Evolutionary conservation across 1,140 invertebrate genomes (phyloP), one percentile per base, ranked within the genome.

Genomic region (Cydia splendana): DNA sequence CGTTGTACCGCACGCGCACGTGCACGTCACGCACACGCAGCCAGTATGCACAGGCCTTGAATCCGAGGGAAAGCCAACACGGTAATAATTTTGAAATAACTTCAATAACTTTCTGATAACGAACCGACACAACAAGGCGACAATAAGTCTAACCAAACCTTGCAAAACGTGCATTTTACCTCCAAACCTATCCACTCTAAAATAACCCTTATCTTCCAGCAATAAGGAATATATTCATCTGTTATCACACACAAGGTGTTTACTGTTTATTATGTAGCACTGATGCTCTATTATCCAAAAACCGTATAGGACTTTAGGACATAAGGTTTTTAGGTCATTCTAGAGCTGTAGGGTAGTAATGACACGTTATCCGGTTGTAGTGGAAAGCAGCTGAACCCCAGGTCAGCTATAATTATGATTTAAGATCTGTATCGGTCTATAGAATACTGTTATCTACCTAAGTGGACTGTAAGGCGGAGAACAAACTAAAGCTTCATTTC

Each of bases 351-450:
- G 18, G n/a, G n/a, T 5, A 12, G 5, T 53, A 53, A 53, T 53
- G 15, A 62, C 18, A 12, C 28, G n/a, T 69, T 69, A 69, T 69
- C 65, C 28, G 65, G 15, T 20, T 65, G 62, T 15, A 38, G 15
- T 69, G 65, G 65, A 69, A 69, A 69, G 65, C 15, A n/a, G 65
- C 28, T 69, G 65, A 69, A 69, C 65, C 30, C 4, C 38, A 69
- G 65, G 65, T 69, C 65, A 69, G 15, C 24, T 15, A 69, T 24
- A 69, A 69, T 69, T 69, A 69, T 69, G 65, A 69, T 69, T 69
- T 38, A 38, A 38, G 30, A 69, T 69, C 28, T 69, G 30, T 34
- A 62, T 62, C 57, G 20, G 5, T 30, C 30, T 69, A 38, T 69
- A 34, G 45, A 9, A 6, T 67, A 67, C 34, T 38, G 9, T 51